These are phyloP conservation scores for Metallyticus violacea DNA, from an alignment of 2,888 invertebrate species.

Conservation along the genomic window DNA sequence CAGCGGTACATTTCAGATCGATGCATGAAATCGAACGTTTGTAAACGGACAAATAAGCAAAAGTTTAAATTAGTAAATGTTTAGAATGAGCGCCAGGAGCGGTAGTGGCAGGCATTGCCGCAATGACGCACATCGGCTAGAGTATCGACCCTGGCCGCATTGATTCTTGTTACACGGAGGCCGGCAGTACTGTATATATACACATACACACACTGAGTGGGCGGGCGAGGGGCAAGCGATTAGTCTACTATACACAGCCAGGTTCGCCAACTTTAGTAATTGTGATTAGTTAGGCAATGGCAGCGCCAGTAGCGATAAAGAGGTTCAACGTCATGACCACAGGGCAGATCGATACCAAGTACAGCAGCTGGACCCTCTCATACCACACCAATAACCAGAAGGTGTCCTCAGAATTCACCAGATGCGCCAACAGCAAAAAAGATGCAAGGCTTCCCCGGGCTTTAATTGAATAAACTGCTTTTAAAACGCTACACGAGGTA, in stretches of 20 bases:
- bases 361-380: neutral
- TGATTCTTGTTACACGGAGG: slow-evolving; percentile 15
- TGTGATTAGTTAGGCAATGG: neutral
- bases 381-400: neutral
- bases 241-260: neutral
- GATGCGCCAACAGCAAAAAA: too few relatives aligned
- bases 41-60: neutral
- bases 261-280: neutral
- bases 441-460: too few relatives aligned
- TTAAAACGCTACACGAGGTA: too few relatives aligned
- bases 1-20: neutral
- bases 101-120: neutral
- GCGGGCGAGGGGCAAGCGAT: neutral
- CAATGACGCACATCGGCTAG: slow-evolving; percentile 8
- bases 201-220: too few relatives aligned
- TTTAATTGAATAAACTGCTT: too few relatives aligned
- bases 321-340: neutral
- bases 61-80: neutral
- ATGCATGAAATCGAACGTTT: neutral
- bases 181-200: neutral
- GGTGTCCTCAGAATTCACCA: too few relatives aligned
- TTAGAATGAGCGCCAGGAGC: neutral
- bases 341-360: neutral
- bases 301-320: neutral
- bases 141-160: slow-evolving; percentile 12